A percentile compares a stretch with the other conserved stretches of the same genome.
Evolutionary conservation across 2,113 vertebrate species (phyloP).

Genomic region (Pseudopipra pipra): DNA sequence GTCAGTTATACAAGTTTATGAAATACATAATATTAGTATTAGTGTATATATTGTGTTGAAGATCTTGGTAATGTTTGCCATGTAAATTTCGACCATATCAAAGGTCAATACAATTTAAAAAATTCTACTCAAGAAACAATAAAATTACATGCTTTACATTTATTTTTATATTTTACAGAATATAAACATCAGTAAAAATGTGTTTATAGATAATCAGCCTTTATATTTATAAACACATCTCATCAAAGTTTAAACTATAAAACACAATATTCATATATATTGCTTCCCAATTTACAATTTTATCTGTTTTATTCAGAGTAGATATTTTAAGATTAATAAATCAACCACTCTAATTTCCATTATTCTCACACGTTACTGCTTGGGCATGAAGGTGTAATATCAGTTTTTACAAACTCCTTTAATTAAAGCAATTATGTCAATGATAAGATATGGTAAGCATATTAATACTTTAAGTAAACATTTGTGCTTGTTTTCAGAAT

Average conservation of each 20-base stretch:
- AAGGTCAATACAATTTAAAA: neutral
- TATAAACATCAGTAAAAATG: neutral
- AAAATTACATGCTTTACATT: neutral
- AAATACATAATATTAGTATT: neutral
- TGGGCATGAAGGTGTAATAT: neutral
- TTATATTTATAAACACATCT: neutral
- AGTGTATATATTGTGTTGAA: neutral
- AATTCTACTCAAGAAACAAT: neutral
- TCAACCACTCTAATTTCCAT: neutral
- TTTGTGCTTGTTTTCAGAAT: slow-evolving; percentile 37
- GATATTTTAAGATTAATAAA: neutral
- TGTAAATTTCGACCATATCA: neutral
- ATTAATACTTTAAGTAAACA: slow-evolving; percentile 44
- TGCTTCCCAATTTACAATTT: neutral
- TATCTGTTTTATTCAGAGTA: neutral
- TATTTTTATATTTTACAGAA: neutral
- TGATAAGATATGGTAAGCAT: slow-evolving; percentile 17
- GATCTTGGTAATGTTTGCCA: neutral
- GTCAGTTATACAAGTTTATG: neutral
- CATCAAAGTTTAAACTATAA: neutral
- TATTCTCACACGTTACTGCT: neutral
- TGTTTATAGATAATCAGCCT: neutral
- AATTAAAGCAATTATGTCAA: slow-evolving; percentile 40
- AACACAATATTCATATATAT: neutral
- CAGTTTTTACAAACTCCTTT: slow-evolving; percentile 21